Percentiles rank a stretch among this genome's conserved stretches.
Evolutionary conservation across 2,797 vertebrate species (phyloP).

Genomic region (Fistularia tabacaria): DNA sequence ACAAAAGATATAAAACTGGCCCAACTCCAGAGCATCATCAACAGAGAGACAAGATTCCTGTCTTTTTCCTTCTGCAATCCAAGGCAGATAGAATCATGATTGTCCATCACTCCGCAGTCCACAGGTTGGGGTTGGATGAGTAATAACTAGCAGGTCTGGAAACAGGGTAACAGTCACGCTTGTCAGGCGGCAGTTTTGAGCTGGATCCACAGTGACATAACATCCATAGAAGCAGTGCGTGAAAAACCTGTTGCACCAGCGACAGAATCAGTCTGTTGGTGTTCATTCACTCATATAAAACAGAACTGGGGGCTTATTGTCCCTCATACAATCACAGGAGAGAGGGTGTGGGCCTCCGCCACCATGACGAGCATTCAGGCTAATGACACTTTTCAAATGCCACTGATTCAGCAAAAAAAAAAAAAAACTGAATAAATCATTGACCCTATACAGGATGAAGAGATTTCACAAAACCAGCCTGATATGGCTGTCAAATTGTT

Average conservation of each 20-base stretch:
- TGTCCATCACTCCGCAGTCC: conserved; percentile 19
- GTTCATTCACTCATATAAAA: conserved; percentile 51
- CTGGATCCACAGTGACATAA: conserved; percentile 36
- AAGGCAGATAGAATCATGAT: conserved; percentile 17
- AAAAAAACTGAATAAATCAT: too few species aligned
- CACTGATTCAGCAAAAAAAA: too few species aligned
- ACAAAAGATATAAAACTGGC: conserved; percentile 28
- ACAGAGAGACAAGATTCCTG: conserved; percentile 26
- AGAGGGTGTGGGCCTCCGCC: conserved; percentile 17
- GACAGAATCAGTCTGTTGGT: conserved; percentile 45
- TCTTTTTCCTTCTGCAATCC: conserved; percentile 3
- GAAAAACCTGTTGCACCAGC: conserved; percentile 33
- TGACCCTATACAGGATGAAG: too few species aligned
- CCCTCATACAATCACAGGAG: conserved; percentile 18
- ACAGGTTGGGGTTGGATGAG: conserved; percentile 3
- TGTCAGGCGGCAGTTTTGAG: conserved; percentile 28
- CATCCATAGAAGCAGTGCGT: conserved; percentile 29
- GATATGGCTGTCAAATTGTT: neutral
- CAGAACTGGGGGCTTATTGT: conserved; percentile 44
- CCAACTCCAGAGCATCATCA: conserved; percentile 18
- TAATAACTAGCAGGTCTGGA: conserved; percentile 4
- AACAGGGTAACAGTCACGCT: conserved; percentile 10
- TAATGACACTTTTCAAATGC: neutral
- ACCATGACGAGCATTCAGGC: neutral
- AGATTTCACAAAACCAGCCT: neutral